Conservation (phyloP, 2,113 vertebrate genomes). For the Tor tambroides region DNA sequence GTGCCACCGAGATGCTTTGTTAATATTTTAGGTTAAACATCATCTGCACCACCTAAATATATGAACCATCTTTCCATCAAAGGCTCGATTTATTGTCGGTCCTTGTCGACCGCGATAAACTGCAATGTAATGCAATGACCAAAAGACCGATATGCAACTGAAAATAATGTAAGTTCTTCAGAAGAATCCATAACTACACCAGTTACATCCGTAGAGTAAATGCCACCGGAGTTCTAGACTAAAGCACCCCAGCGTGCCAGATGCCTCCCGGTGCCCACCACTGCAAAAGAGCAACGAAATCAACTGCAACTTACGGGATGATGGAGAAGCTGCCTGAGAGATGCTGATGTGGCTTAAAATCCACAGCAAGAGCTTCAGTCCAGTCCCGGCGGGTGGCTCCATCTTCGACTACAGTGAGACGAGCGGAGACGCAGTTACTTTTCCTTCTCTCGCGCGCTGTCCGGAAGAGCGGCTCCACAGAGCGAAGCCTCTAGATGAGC, state of each 20-base stretch:
- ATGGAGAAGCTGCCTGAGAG: slow-evolving; percentile 73
- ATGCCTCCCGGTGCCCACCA: slow-evolving; percentile 2
- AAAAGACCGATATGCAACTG: not conserved
- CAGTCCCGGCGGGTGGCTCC: slow-evolving; percentile 67
- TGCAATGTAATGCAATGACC: not conserved
- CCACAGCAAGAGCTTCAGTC: slow-evolving; percentile 71
- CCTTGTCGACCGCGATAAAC: not conserved
- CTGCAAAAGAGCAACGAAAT: not conserved
- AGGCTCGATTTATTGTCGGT: not conserved
- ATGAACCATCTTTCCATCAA: not conserved
- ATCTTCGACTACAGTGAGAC: slow-evolving; percentile 66
- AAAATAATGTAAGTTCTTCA: not conserved
- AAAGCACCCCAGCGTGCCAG: not conserved
- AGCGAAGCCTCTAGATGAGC: slow-evolving; percentile 34
- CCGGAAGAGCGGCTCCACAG: slow-evolving; percentile 24
- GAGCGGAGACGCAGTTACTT: slow-evolving; percentile 52
- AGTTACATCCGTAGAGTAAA: not conserved
- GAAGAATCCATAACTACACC: not conserved
- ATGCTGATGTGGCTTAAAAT: slow-evolving; percentile 72
- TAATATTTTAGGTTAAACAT: not conserved
- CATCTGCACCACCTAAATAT: not conserved
- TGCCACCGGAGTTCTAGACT: not conserved
- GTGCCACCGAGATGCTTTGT: not conserved
- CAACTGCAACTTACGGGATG: slow-evolving; percentile 76
- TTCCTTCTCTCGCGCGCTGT: slow-evolving; percentile 39